Base-by-base conservation (phyloP, 1,140 invertebrate genomes). In the Dreissena polymorpha region DNA sequence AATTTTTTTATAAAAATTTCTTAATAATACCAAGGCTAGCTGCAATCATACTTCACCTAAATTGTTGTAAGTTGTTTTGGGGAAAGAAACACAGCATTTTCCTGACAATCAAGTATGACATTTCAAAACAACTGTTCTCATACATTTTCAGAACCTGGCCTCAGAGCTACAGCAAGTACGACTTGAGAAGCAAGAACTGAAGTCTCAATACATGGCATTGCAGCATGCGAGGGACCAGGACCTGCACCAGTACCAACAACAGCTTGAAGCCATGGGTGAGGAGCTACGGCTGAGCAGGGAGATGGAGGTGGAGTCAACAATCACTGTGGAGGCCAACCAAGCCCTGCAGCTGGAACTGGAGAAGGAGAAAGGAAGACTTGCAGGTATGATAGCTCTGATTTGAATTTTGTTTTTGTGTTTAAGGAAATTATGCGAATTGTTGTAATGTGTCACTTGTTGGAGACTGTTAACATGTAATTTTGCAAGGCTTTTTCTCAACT, bases 321-420 rank as follows among this genome's bases (percentile, higher is more conserved):
- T 87, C 13, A 86, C 87, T 16, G 85, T 89, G 23, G 85, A 88
- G 64, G 55, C 68, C 10, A 92, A 87, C 81, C 86, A 91, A 76
- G 78, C 90, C 51, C 80, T 92, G 29, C 83, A 88, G 8, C 73
- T 94, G 25, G 91, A 93, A 49, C 80, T 94, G 50, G 93, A 94
- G 76, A 93, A 91, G 84, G 93, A 93, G 80, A 91, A 89, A 63
- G 93, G 93, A 50, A 89, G 92, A 87, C 86, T 93, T n/a, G 88
- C 89, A 86, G 93, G 93, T 93, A 80, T 85, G 69, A 16, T 51
- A 3, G 16, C 23, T 68, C 23, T 50, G 27, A 57, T 77, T 10
- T 25, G 55, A 55, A 70, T 72, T 79, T 55, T 75, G 70, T 39
- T 39, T 39, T 39, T 39, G 39, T 39, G 2, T 39, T 39, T 39